phyloP scores from a whole-genome alignment of 1,140 invertebrate genomes.

The Drosophila orena region DNA sequence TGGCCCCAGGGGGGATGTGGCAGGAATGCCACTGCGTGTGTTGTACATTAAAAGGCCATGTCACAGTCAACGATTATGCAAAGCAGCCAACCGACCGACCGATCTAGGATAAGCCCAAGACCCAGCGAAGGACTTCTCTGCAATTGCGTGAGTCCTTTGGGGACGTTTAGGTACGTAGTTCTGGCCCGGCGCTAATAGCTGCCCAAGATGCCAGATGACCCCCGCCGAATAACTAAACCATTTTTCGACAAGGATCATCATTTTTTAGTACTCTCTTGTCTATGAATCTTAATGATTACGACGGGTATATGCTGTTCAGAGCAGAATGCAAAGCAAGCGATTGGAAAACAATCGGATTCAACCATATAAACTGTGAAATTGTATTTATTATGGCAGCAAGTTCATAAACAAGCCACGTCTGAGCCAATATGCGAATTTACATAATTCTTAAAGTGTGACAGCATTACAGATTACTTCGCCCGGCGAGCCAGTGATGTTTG shows the following conservation, averaged over 20 bases:
- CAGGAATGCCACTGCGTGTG: conserved; percentile 42
- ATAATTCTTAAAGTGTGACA: conserved; percentile 6
- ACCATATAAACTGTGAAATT: too few species aligned
- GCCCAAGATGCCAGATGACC: conserved; percentile 13
- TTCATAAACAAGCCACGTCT: not conserved
- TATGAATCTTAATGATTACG: not conserved
- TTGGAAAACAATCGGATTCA: too few species aligned
- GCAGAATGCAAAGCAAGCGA: too few species aligned
- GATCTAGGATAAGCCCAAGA: conserved; percentile 54
- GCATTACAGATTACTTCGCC: conserved; percentile 7
- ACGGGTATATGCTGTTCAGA: not conserved
- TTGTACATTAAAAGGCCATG: conserved; percentile 69
- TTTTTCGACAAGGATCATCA: not conserved
- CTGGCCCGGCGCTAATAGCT: conserved; percentile 27
- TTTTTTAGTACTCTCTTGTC: not conserved
- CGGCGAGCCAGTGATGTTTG: not conserved
- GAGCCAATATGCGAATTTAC: not conserved
- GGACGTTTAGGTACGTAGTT: conserved; percentile 6
- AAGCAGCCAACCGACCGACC: conserved; percentile 57
- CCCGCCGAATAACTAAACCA: not conserved
- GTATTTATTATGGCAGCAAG: not conserved
- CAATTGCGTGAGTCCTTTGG: conserved; percentile 28
- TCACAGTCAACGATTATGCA: conserved; percentile 75
- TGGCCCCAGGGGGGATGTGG: conserved; percentile 2
- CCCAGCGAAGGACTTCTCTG: conserved; percentile 27